These are phyloP conservation scores for Herminia tarsipennalis DNA, from an alignment of 2,888 invertebrate genomes.

Conservation along the genomic window DNA sequence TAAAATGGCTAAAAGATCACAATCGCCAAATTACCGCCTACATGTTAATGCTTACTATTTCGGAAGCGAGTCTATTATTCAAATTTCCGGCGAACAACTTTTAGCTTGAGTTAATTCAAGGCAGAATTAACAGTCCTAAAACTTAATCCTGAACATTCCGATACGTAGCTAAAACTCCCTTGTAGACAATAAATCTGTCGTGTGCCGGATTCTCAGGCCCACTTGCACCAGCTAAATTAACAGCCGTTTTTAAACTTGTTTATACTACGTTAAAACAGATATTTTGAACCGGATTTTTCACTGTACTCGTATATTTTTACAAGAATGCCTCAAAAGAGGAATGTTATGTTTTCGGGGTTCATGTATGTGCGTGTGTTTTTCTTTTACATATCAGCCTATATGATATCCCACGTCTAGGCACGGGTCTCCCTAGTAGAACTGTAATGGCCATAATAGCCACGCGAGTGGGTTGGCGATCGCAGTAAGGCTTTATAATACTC, in stretches of 20 bases:
- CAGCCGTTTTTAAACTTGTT: neutral
- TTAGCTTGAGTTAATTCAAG: slow-evolving; percentile 4
- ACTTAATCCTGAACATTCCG: slow-evolving; percentile 13
- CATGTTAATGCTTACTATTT: slow-evolving; percentile 1
- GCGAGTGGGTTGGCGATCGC: no score
- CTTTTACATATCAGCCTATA: no score
- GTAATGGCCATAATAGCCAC: no score
- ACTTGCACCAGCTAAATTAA: neutral
- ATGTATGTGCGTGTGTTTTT: no score
- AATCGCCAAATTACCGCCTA: slow-evolving; percentile 10
- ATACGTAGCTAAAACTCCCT: slow-evolving; percentile 1
- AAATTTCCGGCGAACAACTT: slow-evolving; percentile 11
- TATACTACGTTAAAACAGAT: no score
- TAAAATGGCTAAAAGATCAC: slow-evolving; percentile 7
- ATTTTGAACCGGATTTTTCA: no score
- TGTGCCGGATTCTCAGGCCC: slow-evolving; percentile 1
- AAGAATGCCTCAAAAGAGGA: no score
- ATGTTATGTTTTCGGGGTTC: no score
- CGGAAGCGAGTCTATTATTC: slow-evolving; percentile 3
- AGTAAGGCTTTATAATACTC: no score
- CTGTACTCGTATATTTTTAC: no score
- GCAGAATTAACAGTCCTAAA: slow-evolving; percentile 11
- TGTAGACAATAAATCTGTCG: slow-evolving; percentile 16
- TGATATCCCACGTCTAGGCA: no score
- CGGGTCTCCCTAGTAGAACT: no score